A percentile compares a stretch with the other conserved stretches of the same genome.
Evolutionary conservation across 1,140 invertebrate species (phyloP).

Genomic region (Philotrypesis tridentata): DNA sequence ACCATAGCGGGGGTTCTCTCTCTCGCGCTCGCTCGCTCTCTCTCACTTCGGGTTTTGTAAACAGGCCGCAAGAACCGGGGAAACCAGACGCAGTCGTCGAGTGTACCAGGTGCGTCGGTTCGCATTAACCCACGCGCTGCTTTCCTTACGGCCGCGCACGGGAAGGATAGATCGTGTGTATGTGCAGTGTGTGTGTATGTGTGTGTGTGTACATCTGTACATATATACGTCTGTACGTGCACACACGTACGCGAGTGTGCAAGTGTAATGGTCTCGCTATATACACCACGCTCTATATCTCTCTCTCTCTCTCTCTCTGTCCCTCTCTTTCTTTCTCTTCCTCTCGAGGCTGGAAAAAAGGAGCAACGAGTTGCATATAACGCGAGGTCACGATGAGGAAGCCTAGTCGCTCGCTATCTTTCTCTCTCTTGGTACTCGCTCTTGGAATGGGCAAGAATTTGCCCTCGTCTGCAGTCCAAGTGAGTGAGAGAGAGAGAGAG

Average conservation of each 20-base stretch:
- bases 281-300: not conserved
- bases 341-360: slow-evolving; percentile 24
- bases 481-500: too few relatives aligned
- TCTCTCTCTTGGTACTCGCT: slow-evolving; percentile 21
- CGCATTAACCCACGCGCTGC: slow-evolving; percentile 45
- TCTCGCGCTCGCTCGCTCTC: slow-evolving; percentile 18
- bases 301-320: not conserved
- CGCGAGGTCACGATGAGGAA: slow-evolving; percentile 40
- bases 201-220: not conserved
- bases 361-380: slow-evolving; percentile 13
- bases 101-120: slow-evolving; percentile 36
- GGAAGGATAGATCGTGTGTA: slow-evolving; percentile 14
- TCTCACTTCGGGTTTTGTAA: slow-evolving; percentile 38
- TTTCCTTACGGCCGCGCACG: slow-evolving; percentile 34
- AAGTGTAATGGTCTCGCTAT: slow-evolving; percentile 1
- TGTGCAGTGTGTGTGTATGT: not conserved
- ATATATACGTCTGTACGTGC: too few relatives aligned
- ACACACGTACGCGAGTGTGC: not conserved
- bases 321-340: slow-evolving; percentile 6
- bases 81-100: slow-evolving; percentile 44
- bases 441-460: slow-evolving; percentile 29
- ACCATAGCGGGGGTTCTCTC: slow-evolving; percentile 33
- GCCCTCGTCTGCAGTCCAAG: slow-evolving; percentile 18
- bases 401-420: slow-evolving; percentile 17
- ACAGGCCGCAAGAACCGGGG: slow-evolving; percentile 45